These are phyloP conservation scores for Nipponia nippon DNA, from an alignment of 2,113 vertebrate genomes.

Conservation along the genomic window DNA sequence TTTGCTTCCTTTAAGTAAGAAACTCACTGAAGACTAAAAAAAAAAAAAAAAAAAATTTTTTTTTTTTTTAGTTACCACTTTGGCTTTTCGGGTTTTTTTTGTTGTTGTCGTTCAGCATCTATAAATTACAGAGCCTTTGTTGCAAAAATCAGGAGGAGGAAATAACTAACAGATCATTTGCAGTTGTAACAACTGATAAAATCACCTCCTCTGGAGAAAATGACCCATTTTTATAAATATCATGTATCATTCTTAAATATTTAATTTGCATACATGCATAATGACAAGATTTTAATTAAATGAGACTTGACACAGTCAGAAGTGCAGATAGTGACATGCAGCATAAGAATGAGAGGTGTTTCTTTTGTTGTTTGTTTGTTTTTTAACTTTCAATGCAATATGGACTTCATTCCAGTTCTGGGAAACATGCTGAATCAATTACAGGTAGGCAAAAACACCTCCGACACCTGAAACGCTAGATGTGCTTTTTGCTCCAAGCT, in stretches of 20 bases:
- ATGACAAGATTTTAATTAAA: not conserved
- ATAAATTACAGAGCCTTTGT: not conserved
- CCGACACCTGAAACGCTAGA: fast-evolving
- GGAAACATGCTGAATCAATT: not conserved
- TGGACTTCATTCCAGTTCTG: not conserved
- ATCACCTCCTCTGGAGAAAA: not conserved
- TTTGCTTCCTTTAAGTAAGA: not conserved
- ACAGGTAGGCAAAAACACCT: not conserved
- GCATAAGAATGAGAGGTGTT: not conserved
- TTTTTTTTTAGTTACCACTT: not conserved
- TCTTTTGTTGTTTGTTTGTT: not conserved
- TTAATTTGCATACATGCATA: not conserved
- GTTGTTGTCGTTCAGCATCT: not conserved
- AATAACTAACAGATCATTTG: not conserved
- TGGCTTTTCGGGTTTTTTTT: not conserved
- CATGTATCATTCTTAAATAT: not conserved
- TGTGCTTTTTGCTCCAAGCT: not conserved
- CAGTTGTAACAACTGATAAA: not conserved
- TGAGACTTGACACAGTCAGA: not conserved
- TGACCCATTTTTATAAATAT: not conserved
- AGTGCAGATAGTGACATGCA: not conserved
- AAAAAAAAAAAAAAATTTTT: not conserved
- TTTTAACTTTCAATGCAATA: not conserved
- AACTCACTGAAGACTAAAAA: not conserved
- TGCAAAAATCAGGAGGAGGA: not conserved